phyloP scores from a whole-genome alignment of 2,797 vertebrate genomes.

The Bovichtus variegatus region DNA sequence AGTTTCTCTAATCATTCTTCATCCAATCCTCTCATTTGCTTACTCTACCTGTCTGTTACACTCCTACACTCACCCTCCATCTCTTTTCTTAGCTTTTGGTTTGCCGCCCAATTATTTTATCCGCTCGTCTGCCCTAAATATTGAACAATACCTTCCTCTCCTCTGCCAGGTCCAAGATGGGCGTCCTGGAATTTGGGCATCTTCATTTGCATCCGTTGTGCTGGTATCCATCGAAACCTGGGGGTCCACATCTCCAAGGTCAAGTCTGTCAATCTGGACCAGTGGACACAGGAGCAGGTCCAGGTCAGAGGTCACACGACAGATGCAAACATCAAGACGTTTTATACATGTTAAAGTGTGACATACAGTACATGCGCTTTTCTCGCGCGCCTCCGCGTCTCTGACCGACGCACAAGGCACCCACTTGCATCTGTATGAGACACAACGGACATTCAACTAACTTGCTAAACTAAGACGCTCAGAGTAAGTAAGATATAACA shows the following conservation, averaged over 20 bases:
- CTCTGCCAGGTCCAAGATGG: slow-evolving; percentile 94
- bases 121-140: not conserved
- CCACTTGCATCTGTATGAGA: too few species aligned
- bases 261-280: slow-evolving; percentile 98
- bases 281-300: slow-evolving; percentile 99
- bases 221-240: slow-evolving; percentile 97
- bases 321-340: not conserved
- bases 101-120: not conserved
- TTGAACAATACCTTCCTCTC: not conserved
- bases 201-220: slow-evolving; percentile 98
- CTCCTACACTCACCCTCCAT: not conserved
- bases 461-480: too few species aligned
- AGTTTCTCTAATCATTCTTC: slow-evolving; percentile 26
- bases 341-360: not conserved
- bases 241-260: slow-evolving; percentile 99
- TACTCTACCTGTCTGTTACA: slow-evolving; percentile 9
- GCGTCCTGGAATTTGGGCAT: slow-evolving; percentile 98
- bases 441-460: too few species aligned
- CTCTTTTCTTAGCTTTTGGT: not conserved
- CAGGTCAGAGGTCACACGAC: slow-evolving; percentile 85
- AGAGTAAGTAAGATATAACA: too few species aligned
- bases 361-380: not conserved
- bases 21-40: not conserved
- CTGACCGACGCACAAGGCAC: too few species aligned
- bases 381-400: too few species aligned